Percentiles rank a stretch among this genome's conserved stretches.
Conservation (phyloP, 2,888 invertebrate species). For the Oxystoma pomonae region DNA sequence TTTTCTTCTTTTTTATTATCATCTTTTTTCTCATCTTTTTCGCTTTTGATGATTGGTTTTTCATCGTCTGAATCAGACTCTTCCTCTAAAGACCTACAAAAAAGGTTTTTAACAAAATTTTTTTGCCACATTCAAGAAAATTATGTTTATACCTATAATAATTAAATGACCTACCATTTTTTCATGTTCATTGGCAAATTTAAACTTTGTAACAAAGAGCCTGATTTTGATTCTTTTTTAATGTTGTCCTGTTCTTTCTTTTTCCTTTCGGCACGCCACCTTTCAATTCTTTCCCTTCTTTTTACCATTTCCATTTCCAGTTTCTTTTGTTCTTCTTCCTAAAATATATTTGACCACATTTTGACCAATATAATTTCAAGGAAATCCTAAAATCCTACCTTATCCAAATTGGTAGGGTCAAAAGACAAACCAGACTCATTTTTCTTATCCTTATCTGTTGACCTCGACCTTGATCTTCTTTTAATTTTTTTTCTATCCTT, state of each 20-base stretch:
- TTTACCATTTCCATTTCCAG: constrained; percentile 95
- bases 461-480: constrained; percentile 42
- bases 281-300: constrained; percentile 89
- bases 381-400: constrained; percentile 48
- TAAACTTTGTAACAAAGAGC: constrained; percentile 49
- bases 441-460: constrained; percentile 48
- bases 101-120: not conserved
- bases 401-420: constrained; percentile 70
- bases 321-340: constrained; percentile 87
- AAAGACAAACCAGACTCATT: constrained; percentile 58
- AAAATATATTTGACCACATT: constrained; percentile 21
- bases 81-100: constrained; percentile 81
- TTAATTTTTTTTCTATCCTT: constrained; percentile 56
- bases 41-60: constrained; percentile 36
- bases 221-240: constrained; percentile 70
- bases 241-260: constrained; percentile 78
- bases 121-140: not conserved
- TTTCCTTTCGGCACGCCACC: constrained; percentile 93
- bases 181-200: constrained; percentile 40
- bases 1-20: constrained; percentile 22
- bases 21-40: constrained; percentile 26
- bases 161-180: constrained; percentile 1
- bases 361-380: not conserved
- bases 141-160: no score
- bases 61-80: constrained; percentile 86